Evolutionary conservation across 2,797 vertebrate species (phyloP), one percentile per base, ranked within the genome.

Genomic region (Varecia variegata): DNA sequence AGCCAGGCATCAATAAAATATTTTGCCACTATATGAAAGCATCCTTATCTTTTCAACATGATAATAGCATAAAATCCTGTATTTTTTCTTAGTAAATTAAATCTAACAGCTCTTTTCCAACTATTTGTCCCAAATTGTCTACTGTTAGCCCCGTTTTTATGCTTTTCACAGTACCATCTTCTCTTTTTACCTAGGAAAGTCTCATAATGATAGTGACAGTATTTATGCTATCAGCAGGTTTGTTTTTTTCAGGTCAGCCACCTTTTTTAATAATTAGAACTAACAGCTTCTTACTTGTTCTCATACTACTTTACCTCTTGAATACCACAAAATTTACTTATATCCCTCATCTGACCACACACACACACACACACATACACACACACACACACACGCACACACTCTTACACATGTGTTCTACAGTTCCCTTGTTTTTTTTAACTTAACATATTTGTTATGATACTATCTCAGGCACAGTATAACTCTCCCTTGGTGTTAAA

Each of bases 81-180:
- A n/a, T n/a, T 86, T 93, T 81, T 79, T 35, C 47, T 95, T 38
- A 60, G 9, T 76, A 54, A 90, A 56, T 70, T 88, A 92, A 54
- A 4, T 71, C 15, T 79, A 90, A 67, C 23, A 88, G n/a, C 27
- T 62, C 2, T 18, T 85, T 74, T 82, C 18, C 13, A 90, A 52
- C 14, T 90, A 27, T 74, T 86, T 71, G 45, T 38, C 45, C 52
- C 13, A 56, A 23, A 58, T 52, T 76, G 70, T 60, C 32, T 38
- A 58, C 35, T 79, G 43, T 10, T 70, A 83, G 30, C 40, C 92
- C 15, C 67, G 15, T 67, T 80, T 71, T 82, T 56, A 65, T 90
- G 18, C 74, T 85, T 38, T 56, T 67, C 62, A 54, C 2, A 43
- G 7, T 25, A 35, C 9, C 5, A 60, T 35, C 45, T 88, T 87